These are phyloP conservation scores for Dugesia japonica DNA, from an alignment of 2,888 invertebrate genomes.

Conservation along the genomic window DNA sequence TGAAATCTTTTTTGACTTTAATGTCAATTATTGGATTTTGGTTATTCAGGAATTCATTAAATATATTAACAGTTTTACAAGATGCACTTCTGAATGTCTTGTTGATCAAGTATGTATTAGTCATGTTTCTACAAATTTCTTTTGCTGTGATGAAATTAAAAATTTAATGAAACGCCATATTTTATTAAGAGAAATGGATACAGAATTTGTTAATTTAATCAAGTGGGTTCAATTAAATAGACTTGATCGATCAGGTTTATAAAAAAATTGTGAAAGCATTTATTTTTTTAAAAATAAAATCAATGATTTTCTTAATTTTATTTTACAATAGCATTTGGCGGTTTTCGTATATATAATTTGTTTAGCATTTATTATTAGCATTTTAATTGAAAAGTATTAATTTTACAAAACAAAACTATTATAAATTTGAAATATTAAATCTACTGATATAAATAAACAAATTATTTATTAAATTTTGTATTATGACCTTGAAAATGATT, in stretches of 20 bases:
- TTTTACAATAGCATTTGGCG: too few relatives aligned
- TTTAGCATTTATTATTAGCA: too few relatives aligned
- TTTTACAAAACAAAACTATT: too few relatives aligned
- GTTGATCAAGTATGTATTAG: background rate
- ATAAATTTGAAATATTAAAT: too few relatives aligned
- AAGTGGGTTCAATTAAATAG: background rate
- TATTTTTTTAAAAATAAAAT: too few relatives aligned
- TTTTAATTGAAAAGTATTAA: too few relatives aligned
- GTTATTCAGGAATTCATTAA: background rate
- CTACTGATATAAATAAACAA: too few relatives aligned
- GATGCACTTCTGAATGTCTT: background rate
- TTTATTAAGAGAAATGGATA: background rate
- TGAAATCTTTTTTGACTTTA: background rate
- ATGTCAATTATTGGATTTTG: background rate
- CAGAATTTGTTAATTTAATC: background rate
- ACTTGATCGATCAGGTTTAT: background rate
- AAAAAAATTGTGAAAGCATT: too few relatives aligned
- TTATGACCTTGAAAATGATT: too few relatives aligned
- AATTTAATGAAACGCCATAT: background rate
- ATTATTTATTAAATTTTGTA: too few relatives aligned
- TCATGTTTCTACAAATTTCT: background rate
- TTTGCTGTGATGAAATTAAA: background rate
- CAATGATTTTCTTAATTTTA: too few relatives aligned
- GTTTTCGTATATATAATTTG: too few relatives aligned
- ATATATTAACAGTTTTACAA: background rate